A percentile compares a stretch with the other conserved stretches of the same genome.
Conservation (phyloP, 2,797 vertebrate species). For the Trichosurus vulpecula region DNA sequence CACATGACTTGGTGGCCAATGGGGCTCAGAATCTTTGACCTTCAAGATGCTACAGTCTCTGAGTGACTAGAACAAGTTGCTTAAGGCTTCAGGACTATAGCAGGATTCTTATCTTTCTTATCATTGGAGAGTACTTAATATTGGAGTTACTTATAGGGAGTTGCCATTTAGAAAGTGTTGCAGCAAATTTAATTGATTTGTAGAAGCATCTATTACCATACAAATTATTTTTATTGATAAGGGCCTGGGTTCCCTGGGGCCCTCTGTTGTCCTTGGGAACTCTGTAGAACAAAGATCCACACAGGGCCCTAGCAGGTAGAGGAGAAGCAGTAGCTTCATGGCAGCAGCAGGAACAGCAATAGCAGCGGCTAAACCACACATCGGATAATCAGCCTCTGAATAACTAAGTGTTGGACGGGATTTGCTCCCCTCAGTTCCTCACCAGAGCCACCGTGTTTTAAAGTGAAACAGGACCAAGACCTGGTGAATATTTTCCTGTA, state of each 20-base stretch:
- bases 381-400: neutral
- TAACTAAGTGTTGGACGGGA: accelerated
- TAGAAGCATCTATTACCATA: neutral
- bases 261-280: neutral
- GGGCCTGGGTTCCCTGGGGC: neutral
- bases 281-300: neutral
- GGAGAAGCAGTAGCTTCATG: neutral
- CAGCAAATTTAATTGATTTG: neutral
- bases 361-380: accelerated
- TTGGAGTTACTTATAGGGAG: neutral
- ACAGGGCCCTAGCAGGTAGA: neutral
- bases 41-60: neutral
- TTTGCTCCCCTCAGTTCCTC: neutral
- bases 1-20: neutral
- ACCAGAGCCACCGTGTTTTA: too few species aligned
- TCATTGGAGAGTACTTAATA: neutral
- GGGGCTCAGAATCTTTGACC: neutral
- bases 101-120: neutral
- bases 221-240: neutral
- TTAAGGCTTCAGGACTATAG: neutral
- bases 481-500: neutral
- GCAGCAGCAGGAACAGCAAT: neutral
- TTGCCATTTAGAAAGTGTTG: neutral
- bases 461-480: neutral
- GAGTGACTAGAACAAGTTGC: neutral